Conservation (phyloP, 2,797 vertebrate genomes). For the Melanotaenia boesemani region DNA sequence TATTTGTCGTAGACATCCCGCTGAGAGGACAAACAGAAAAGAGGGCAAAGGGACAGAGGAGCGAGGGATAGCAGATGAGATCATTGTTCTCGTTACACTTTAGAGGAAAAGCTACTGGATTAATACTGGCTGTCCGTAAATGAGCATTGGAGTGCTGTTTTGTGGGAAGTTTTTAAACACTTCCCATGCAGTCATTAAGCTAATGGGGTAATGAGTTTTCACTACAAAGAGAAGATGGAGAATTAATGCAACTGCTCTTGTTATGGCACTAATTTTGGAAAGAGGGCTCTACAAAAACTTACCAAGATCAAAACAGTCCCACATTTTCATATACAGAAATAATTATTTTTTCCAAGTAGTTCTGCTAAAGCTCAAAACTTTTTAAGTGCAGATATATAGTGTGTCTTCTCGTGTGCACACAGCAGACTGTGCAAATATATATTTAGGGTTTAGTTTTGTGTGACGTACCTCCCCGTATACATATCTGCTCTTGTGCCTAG, state of each 20-base stretch:
- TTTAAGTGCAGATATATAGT: not conserved
- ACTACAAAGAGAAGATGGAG: conserved; percentile 52
- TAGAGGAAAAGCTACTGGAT: conserved; percentile 59
- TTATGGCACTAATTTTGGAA: conserved; percentile 4
- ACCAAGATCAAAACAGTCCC: not conserved
- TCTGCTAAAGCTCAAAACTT: conserved; percentile 2
- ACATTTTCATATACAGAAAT: conserved; percentile 8
- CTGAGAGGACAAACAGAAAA: conserved; percentile 65
- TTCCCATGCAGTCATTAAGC: conserved; percentile 65
- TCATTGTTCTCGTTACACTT: conserved; percentile 64
- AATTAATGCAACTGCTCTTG: conserved; percentile 34
- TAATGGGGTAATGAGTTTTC: conserved; percentile 60
- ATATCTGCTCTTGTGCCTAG: conserved; percentile 34
- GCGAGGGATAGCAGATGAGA: conserved; percentile 54
- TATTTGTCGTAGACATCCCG: conserved; percentile 58
- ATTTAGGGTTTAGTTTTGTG: not conserved
- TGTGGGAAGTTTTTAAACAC: conserved; percentile 66
- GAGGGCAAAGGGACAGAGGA: conserved; percentile 41
- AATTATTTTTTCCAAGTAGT: conserved; percentile 7
- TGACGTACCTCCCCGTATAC: conserved; percentile 33
- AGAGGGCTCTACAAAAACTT: conserved; percentile 6
- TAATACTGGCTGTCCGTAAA: conserved; percentile 69
- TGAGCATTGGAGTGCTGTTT: conserved; percentile 62
- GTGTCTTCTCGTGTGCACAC: not conserved
- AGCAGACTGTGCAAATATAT: conserved; percentile 3